Base-by-base conservation (phyloP, 92 coral and sea anemone genomes). In the Pocillopora grandis region DNA sequence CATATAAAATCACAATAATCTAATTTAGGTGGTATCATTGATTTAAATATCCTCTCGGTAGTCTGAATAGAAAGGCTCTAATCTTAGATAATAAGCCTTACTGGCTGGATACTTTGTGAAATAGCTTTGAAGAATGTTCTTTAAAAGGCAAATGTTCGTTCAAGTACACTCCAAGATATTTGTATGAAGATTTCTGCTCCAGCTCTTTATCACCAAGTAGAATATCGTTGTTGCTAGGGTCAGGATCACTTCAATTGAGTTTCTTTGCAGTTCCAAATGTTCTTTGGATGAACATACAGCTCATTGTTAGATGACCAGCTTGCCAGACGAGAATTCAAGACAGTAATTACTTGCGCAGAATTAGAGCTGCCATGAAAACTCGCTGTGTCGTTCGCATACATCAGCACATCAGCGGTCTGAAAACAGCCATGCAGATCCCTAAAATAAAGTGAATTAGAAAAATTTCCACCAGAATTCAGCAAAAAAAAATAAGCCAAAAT, bases 1-100 rank as follows among this genome's bases (percentile, higher is more conserved):
- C 87, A 72, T 11, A 57, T 57, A 31, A 71, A 73, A 62, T 71
- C 81, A 55, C 80, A 72, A 62, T 83, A 83, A 20, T 72, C 80
- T 48, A 82, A 82, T 63, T 82, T 70, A 59, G 78, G 86, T 18
- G 71, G 86, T 35, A 82, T 58, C 73, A 55, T 56, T 9, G 68
- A 33, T 61, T n/a, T 78, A 37, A 62, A 78, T 48, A 82, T 56
- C 59, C 62, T 27, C 27, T 27, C 27, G 27, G 27, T 27, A 27
- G 49, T 7, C 49, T 42, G 49, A 42, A 42, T 3, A 42, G 49
- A 57, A 3, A 42, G 49, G 49, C 49, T 42, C 49, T 42, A 42
- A 42, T 42, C 49, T 5, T 42, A 27, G 49, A 42, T 42, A 42
- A 42, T 42, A 42, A 42, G 49, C 49, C 7, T 42, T 4, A 63